Conservation (phyloP, 2,113 vertebrate genomes). For the Nothocercus julius region DNA sequence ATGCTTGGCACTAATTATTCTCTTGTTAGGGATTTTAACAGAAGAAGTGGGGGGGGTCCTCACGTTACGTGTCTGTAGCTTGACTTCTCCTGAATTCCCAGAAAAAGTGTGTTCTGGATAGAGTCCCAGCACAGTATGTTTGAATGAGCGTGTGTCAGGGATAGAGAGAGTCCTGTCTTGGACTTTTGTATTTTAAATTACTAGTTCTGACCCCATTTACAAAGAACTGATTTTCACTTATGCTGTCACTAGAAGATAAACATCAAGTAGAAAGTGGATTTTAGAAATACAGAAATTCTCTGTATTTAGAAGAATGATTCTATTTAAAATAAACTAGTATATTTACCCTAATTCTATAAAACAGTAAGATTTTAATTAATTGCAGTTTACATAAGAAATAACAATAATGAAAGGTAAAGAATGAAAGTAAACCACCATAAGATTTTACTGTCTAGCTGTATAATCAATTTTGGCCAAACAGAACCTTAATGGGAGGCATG, state of each 20-base stretch:
- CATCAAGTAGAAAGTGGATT: neutral
- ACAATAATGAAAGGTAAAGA: neutral
- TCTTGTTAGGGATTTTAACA: neutral
- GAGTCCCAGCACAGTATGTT: rapidly evolving
- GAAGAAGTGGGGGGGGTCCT: neutral
- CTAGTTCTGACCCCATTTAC: neutral
- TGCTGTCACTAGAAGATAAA: neutral
- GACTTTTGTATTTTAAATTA: neutral
- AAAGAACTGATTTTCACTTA: neutral
- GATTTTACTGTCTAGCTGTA: neutral
- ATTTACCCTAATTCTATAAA: neutral
- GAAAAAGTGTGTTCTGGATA: neutral
- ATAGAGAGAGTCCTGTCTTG: neutral
- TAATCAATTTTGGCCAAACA: neutral
- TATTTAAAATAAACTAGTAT: neutral
- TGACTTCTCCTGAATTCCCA: neutral
- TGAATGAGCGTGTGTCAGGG: neutral
- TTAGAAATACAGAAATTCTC: neutral
- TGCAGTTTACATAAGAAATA: neutral
- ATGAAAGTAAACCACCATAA: rapidly evolving
- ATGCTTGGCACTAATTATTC: neutral
- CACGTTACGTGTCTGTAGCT: neutral
- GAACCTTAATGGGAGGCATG: neutral
- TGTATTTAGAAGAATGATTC: neutral
- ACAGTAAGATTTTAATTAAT: neutral